Evolutionary conservation across 1,140 invertebrate genomes (phyloP).

Genomic region (Paracyclopina nana): DNA sequence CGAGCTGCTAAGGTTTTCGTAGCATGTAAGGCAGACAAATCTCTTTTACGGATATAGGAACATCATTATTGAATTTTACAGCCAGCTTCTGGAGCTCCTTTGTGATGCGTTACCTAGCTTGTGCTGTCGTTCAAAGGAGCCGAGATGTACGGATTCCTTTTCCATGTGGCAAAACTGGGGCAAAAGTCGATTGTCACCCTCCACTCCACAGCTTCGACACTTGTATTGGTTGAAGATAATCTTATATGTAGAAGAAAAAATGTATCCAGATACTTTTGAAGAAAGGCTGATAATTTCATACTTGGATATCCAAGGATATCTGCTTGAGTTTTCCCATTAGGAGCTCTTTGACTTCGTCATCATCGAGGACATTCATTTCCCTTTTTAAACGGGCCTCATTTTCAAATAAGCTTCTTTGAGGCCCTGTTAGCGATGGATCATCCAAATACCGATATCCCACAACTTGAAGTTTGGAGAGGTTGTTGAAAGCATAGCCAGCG

Average conservation of each 20-base stretch:
- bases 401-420: neutral
- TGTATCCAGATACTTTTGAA: no score
- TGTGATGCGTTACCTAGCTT: neutral
- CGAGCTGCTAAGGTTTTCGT: no score
- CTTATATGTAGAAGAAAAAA: no score
- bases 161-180: conserved; percentile 3
- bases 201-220: neutral
- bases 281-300: no score
- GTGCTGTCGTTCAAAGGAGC: neutral
- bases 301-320: no score
- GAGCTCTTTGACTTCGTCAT: neutral
- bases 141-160: neutral
- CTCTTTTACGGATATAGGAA: no score
- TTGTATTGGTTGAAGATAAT: neutral
- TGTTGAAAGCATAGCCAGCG: neutral
- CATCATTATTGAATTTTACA: no score
- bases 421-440: neutral
- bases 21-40: no score
- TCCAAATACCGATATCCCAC: neutral
- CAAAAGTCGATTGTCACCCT: conserved; percentile 5
- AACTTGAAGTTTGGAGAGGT: neutral
- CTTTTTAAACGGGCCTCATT: neutral
- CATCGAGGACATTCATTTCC: neutral
- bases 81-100: neutral
- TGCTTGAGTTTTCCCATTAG: neutral